Evolutionary conservation across 2,797 vertebrate genomes (phyloP).

Genomic region (Fratercula arctica): DNA sequence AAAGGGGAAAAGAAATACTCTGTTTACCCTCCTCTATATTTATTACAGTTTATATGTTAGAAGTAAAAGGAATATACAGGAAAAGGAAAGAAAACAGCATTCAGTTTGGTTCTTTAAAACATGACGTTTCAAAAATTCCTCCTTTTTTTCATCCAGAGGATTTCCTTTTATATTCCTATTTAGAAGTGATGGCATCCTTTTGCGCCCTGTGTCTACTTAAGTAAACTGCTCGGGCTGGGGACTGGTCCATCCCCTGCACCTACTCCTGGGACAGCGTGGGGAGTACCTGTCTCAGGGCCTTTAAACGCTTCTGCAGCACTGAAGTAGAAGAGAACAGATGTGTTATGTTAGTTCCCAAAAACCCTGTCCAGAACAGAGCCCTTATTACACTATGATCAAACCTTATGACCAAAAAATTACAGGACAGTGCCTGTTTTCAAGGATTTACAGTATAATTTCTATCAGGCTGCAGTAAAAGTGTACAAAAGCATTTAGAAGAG

Average conservation of each 20-base stretch:
- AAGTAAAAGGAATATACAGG: not conserved
- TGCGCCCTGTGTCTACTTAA: not conserved
- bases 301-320: not conserved
- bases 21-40: constrained; percentile 17
- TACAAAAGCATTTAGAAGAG: not conserved
- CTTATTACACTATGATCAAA: not conserved
- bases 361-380: not conserved
- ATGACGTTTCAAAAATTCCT: not conserved
- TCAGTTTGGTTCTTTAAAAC: not conserved
- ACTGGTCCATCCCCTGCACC: not conserved
- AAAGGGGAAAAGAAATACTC: not conserved
- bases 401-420: not conserved
- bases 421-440: not conserved
- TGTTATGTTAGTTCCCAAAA: not conserved
- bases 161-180: not conserved
- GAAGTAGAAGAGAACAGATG: not conserved
- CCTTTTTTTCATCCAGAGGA: not conserved
- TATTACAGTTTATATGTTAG: not conserved
- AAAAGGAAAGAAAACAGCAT: not conserved
- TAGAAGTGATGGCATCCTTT: not conserved
- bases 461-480: not conserved
- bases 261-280: not conserved
- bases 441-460: not conserved
- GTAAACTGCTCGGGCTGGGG: not conserved
- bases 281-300: not conserved